A percentile compares a stretch with the other conserved stretches of the same genome.
These are phyloP conservation scores for Microhierax caerulescens DNA, from an alignment of 2,797 vertebrate species.

Conservation along the genomic window DNA sequence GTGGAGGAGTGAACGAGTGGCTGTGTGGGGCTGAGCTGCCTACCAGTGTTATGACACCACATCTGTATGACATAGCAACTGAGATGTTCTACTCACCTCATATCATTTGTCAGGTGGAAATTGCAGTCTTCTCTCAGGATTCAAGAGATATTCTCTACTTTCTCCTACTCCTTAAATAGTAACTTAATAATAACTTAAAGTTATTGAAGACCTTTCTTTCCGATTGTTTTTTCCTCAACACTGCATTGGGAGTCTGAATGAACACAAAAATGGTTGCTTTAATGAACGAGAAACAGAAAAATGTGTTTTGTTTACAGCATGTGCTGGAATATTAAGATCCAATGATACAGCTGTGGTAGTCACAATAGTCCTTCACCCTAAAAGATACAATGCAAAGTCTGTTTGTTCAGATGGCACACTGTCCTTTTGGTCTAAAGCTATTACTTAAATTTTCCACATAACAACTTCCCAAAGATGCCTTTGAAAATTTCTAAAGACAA, in stretches of 20 bases:
- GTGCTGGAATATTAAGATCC: background rate
- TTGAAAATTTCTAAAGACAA: slow-evolving; percentile 77
- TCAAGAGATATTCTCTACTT: background rate
- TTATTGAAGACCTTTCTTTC: background rate
- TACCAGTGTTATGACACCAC: background rate
- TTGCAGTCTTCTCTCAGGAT: background rate
- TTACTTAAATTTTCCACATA: slow-evolving; percentile 74
- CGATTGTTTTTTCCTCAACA: background rate
- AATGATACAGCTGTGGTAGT: background rate
- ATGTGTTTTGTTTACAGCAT: slow-evolving; percentile 4
- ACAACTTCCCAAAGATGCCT: slow-evolving; percentile 76
- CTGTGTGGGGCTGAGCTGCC: background rate
- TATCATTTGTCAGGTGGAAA: background rate
- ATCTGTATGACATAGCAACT: background rate
- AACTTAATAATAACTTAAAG: too few species aligned
- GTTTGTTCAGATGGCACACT: slow-evolving; percentile 76
- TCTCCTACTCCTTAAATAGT: background rate
- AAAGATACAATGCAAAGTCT: slow-evolving; percentile 46
- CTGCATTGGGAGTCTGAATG: background rate
- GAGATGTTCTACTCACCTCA: background rate
- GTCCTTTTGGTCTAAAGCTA: slow-evolving; percentile 66
- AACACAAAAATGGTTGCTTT: background rate
- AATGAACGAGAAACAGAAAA: slow-evolving; percentile 32
- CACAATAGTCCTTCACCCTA: slow-evolving; percentile 43
- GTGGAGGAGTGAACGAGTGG: background rate